Percentiles rank a stretch among this genome's conserved stretches.
Conservation (phyloP, 2,113 vertebrate species). For the Epinephelus fuscoguttatus region DNA sequence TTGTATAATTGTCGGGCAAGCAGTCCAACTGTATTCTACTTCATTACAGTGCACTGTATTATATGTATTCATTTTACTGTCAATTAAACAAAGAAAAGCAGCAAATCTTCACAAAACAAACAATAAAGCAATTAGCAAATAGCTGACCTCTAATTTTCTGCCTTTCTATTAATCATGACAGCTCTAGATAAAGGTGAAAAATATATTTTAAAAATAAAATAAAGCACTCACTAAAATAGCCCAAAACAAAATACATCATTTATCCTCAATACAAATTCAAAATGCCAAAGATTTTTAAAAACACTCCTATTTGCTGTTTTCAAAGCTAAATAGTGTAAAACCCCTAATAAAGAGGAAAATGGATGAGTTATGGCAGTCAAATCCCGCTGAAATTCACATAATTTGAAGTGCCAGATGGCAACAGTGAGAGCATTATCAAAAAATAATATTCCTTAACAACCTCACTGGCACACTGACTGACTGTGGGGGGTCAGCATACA, state of each 20-base stretch:
- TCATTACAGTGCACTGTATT: neutral
- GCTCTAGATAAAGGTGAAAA: neutral
- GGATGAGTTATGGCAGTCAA: conserved; percentile 34
- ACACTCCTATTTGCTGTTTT: neutral
- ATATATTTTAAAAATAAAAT: neutral
- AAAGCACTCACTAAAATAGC: neutral
- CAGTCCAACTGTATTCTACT: neutral
- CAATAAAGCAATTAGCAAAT: neutral
- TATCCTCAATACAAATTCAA: neutral
- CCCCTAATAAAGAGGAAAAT: conserved; percentile 8
- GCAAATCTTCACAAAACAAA: neutral
- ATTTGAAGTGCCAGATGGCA: conserved; percentile 35
- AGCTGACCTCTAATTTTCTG: neutral
- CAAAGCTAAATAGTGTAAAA: conserved; percentile 6
- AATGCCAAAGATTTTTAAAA: neutral
- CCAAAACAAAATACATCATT: neutral
- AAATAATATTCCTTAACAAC: conserved; percentile 38
- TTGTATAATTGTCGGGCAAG: neutral
- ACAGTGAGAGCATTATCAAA: conserved; percentile 25
- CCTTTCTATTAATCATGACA: neutral
- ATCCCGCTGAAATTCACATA: conserved; percentile 7
- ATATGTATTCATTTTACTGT: neutral
- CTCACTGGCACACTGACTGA: conserved; percentile 16
- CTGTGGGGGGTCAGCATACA: conserved; percentile 2
- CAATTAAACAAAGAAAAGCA: neutral